Evolutionary conservation across 2,888 invertebrate genomes (phyloP).

Genomic region (Agrochola lychnidis): DNA sequence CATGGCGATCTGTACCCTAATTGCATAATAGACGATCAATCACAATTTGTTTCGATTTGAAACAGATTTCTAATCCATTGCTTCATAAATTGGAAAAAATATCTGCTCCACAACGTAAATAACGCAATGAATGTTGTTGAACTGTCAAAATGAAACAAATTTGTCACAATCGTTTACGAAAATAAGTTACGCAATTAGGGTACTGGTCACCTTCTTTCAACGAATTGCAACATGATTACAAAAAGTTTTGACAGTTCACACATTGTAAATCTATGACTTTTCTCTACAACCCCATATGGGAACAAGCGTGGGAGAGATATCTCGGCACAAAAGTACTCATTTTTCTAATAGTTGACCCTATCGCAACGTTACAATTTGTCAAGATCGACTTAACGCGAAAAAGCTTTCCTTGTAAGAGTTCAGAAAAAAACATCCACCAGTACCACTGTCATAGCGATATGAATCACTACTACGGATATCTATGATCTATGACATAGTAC

Average conservation of each 20-base stretch:
- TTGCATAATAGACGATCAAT: too few relatives aligned
- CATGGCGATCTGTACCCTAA: background rate
- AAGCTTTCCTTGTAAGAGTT: slow-evolving; percentile 44
- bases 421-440: slow-evolving; percentile 27
- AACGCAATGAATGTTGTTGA: too few relatives aligned
- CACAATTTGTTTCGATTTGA: too few relatives aligned
- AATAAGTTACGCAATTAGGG: too few relatives aligned
- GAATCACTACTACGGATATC: slow-evolving; percentile 15
- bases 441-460: slow-evolving; percentile 21
- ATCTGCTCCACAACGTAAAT: too few relatives aligned
- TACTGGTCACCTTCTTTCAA: background rate
- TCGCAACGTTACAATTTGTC: slow-evolving; percentile 40
- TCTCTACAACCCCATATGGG: background rate
- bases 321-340: background rate
- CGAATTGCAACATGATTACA: slow-evolving; percentile 33
- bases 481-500: background rate
- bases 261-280: slow-evolving; percentile 21
- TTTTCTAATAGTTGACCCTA: slow-evolving; percentile 28
- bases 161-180: too few relatives aligned
- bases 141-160: too few relatives aligned
- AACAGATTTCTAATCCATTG: too few relatives aligned
- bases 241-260: background rate
- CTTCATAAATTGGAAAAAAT: too few relatives aligned
- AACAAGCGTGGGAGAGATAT: slow-evolving; percentile 32
- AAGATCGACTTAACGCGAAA: slow-evolving; percentile 32